Base-by-base conservation (phyloP, 2,888 invertebrate species). In the Trichogramma evanescens region DNA sequence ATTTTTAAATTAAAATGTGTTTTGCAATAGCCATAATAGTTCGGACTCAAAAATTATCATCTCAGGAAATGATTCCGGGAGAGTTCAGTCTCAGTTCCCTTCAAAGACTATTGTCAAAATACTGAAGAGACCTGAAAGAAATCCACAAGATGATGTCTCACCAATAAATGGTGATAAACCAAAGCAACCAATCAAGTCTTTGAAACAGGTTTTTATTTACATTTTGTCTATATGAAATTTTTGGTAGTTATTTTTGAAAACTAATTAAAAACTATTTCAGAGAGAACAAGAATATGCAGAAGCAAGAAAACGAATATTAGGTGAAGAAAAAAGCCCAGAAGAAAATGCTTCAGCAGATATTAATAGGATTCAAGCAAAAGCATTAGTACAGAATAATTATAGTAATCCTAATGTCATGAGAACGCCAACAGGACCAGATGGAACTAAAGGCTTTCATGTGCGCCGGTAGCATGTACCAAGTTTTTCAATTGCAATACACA, bases 261-360 rank as follows among this genome's bases (percentile, higher is more conserved):
- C 26, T 7, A 42, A 50, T 46, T 9, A 58, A 7, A 55, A 50
- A 13, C 13, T 54, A 45, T 39, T 67, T 38, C 75, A 96, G 83
- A 84, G 95, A 70, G 94, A 95, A 78, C 92, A 93, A 73, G 95
- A 94, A 73, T 96, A 96, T 75, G 94, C 94, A 9, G 90, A 94
- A 77, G 95, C 95, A 26, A 84, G 95, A 67, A 83, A 92, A 66
- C 83, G 95, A 74, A 95, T 96, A 79, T 80, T 95, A 69, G 95
- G 95, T 10, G 89, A 92, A 75, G 91, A 91, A 57, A 84, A 85
- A 69, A 89, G 88, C 76, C 89, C 89, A 0, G 90, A 91, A 73
- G 90, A 90, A 45, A 72, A 71, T 45, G 42, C 67, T 39, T 42
- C 68, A 7, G 71, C 72, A 43, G 76, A 75, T 64, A 69, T 80